A percentile compares a stretch with the other conserved stretches of the same genome.
Conservation (phyloP, 1,140 invertebrate genomes). For the Mylabris phalerata region DNA sequence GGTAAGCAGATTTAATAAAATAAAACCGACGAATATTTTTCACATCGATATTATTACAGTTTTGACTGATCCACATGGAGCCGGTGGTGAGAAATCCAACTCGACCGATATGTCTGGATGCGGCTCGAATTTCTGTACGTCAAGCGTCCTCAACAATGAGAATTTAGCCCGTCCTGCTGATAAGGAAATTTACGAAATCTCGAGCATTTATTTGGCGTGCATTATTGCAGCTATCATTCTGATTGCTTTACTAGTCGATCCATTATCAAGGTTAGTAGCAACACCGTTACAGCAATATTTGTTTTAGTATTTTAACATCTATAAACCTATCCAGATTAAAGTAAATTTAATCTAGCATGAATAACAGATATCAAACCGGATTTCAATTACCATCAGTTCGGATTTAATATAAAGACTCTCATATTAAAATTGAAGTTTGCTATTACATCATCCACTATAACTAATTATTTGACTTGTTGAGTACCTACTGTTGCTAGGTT, state of each 20-base stretch:
- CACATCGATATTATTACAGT: conserved; percentile 47
- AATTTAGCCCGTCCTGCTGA: conserved; percentile 70
- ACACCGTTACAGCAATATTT: too few relatives aligned
- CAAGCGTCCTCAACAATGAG: conserved; percentile 55
- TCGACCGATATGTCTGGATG: conserved; percentile 42
- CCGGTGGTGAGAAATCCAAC: conserved; percentile 36
- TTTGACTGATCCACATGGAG: conserved; percentile 64
- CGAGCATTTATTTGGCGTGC: conserved; percentile 81
- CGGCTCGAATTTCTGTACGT: conserved; percentile 77
- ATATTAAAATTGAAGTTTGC: too few relatives aligned
- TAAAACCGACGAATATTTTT: background rate
- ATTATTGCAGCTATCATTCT: conserved; percentile 78
- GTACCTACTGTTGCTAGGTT: too few relatives aligned
- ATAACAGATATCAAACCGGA: too few relatives aligned
- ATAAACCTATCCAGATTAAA: too few relatives aligned
- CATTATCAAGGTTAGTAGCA: conserved; percentile 65
- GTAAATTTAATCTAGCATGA: too few relatives aligned
- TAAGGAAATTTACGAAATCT: conserved; percentile 79
- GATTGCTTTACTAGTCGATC: conserved; percentile 82
- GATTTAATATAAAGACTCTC: too few relatives aligned
- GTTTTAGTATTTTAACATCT: too few relatives aligned
- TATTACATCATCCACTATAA: too few relatives aligned
- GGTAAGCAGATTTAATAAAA: conserved; percentile 50
- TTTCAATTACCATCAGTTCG: too few relatives aligned
- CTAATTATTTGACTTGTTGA: too few relatives aligned